Evolutionary conservation across 2,797 vertebrate species (phyloP), one percentile per base, ranked within the genome.

Genomic region (Poecilia velifera): DNA sequence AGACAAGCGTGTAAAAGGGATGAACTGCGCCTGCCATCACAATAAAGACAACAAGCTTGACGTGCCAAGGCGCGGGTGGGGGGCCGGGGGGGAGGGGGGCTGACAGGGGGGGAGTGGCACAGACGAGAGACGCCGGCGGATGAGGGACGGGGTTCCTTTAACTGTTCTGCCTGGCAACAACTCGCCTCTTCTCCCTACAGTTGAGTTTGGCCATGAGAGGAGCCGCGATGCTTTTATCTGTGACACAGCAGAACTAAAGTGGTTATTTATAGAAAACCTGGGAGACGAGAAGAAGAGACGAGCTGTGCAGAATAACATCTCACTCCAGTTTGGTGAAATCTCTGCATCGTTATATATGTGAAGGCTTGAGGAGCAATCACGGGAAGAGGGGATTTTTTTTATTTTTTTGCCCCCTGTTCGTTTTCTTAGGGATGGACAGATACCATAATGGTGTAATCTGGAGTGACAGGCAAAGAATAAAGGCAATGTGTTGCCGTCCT

Each of bases 181-280:
- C 88, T 87, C 76, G 84, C 88, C 84, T 85, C 89, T 77, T 86
- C 89, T 93, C 93, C 93, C 92, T 82, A 73, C 92, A 92, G 92
- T 90, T 85, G 83, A 90, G 90, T 84, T 71, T 77, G 86, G 83
- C 84, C 87, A 92, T 84, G 91, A 89, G 91, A 82, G 84, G 84
- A 90, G 87, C 87, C 2, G 77, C 43, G 85, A 93, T 87, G 93
- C 94, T 96, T 96, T 95, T 93, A 95, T 95, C 94, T 94, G 91
- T 92, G 93, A 94, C 93, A 94, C 93, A 91, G 95, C 94, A 94
- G 93, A 95, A 94, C 95, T 94, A 94, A 94, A 95, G 91, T 1
- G 86, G 93, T 94, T 96, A 96, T 96, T 96, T 95, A 95, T 94
- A 96, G 95, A 95, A 93, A 93, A 94, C 91, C 92, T 94, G 90